Evolutionary conservation across 2,888 invertebrate genomes (phyloP), one percentile per base, ranked within the genome.

Genomic region (Emmelina monodactyla): DNA sequence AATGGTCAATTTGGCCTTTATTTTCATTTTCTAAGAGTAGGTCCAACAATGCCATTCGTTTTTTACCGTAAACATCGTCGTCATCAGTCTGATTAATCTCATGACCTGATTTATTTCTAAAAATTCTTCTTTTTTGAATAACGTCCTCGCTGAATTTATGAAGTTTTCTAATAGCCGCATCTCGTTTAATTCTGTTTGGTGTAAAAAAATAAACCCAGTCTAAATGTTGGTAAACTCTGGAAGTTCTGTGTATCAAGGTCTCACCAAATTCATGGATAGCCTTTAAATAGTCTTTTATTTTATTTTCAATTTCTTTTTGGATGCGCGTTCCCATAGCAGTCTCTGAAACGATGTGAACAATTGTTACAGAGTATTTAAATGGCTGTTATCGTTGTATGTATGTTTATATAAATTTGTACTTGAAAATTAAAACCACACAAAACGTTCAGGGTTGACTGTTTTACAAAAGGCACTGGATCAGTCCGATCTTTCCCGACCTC

Each of bases 241-340:
- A 19, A 2, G 33, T 5, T 25, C 41, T 16, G 7, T 36, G 25
- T 10, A 37, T 1, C 1, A 38, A 5, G 9, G 37, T 19, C 14
- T 37, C 11, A 11, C 41, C 41, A 58, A 56, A 16, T 51, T 64
- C 43, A 29, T 63, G 55, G 15, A 82, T 58, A 11, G 76, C 69
- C 25, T 58, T 44, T 19, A 75, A 63, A 45, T 81, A 82, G 33
- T 60, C 61, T 2, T 63, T 60, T 12, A 31, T 29, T 1, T 53
- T 48, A 22, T 61, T 49, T 28, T 58, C 51, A 2, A 33, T 19
- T 3, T 31, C 31, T 29, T 52, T 55, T 19, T 53, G 42, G 14
- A 83, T 59, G 31, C 62, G 55, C 31, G 63, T 58, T 9, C 85
- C 85, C 84, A 85, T 85, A 2, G 85, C 83, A 11, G 61, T 55